phyloP scores from a whole-genome alignment of 2,888 invertebrate species.

The Clusia tigrina region DNA sequence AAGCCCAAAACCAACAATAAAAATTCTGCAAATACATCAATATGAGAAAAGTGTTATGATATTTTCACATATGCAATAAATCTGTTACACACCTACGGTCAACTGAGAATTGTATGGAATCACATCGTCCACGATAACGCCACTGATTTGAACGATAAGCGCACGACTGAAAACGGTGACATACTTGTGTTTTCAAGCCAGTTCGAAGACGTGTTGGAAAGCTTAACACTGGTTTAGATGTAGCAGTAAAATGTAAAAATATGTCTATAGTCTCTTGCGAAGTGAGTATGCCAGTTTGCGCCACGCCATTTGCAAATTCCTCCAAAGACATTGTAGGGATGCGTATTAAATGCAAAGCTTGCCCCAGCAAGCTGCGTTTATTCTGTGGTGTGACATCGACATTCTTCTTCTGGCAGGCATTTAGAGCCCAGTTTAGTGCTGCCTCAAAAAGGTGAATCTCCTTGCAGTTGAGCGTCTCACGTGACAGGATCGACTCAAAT shows the following conservation, averaged over 20 bases:
- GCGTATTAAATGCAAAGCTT: constrained; percentile 85
- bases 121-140: constrained; percentile 95
- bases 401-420: constrained; percentile 86
- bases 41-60: neutral
- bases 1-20: constrained; percentile 93
- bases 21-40: constrained; percentile 72
- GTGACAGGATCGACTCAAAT: constrained; percentile 86
- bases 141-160: constrained; percentile 97
- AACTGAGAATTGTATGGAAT: constrained; percentile 96
- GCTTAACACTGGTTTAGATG: constrained; percentile 81
- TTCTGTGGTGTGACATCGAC: constrained; percentile 83
- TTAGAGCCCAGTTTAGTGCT: constrained; percentile 90
- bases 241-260: constrained; percentile 93
- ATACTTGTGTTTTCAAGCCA: constrained; percentile 91
- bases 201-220: constrained; percentile 85
- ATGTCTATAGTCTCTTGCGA: constrained; percentile 94
- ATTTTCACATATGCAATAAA: too few species aligned
- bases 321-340: constrained; percentile 94
- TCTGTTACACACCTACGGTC: constrained; percentile 74
- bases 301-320: constrained; percentile 94
- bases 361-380: constrained; percentile 77
- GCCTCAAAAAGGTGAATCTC: constrained; percentile 92
- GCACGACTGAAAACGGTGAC: constrained; percentile 95
- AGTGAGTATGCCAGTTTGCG: constrained; percentile 90
- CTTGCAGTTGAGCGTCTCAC: constrained; percentile 94